Percentiles rank a stretch among this genome's conserved stretches.
These are phyloP conservation scores for Phycodurus eques DNA, from an alignment of 2,113 vertebrate species.

Conservation along the genomic window DNA sequence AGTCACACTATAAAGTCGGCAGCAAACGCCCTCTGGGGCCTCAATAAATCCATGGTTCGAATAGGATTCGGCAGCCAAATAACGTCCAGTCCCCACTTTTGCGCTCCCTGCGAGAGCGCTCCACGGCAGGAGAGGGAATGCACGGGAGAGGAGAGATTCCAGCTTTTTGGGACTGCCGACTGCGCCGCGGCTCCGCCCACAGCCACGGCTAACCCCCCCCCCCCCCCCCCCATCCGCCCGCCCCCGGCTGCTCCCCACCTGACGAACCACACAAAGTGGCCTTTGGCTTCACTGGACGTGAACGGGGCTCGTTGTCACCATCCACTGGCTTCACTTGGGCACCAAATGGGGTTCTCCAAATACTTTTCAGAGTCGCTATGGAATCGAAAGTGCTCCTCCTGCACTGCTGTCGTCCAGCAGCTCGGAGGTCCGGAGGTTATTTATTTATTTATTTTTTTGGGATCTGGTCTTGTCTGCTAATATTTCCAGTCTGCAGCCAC, in stretches of 20 bases:
- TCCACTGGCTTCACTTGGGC: neutral
- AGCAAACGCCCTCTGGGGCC: slow-evolving; percentile 11
- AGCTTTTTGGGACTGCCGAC: slow-evolving; percentile 64
- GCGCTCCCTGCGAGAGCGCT: slow-evolving; percentile 25
- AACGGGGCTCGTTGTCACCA: neutral
- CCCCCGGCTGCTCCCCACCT: slow-evolving; percentile 38
- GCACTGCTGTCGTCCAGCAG: neutral
- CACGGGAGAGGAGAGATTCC: slow-evolving; percentile 67
- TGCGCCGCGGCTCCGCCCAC: slow-evolving; percentile 61
- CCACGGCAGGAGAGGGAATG: slow-evolving; percentile 50
- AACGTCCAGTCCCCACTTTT: slow-evolving; percentile 19
- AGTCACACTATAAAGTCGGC: slow-evolving; percentile 15
- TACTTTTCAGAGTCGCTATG: neutral
- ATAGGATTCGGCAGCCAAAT: slow-evolving; percentile 11
- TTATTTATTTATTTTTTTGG: neutral
- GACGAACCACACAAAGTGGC: slow-evolving; percentile 20
- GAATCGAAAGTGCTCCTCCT: slow-evolving; percentile 39
- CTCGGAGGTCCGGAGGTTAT: slow-evolving; percentile 4
- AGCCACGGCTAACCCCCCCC: neutral
- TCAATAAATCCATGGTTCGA: slow-evolving; percentile 59
- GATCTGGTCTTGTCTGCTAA: neutral
- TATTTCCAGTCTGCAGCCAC: neutral
- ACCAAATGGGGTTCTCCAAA: neutral
- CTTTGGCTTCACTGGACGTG: neutral
- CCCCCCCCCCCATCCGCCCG: too few species aligned